Base-by-base conservation (phyloP, 1,140 invertebrate species). In the Philopotamus ludificatus region DNA sequence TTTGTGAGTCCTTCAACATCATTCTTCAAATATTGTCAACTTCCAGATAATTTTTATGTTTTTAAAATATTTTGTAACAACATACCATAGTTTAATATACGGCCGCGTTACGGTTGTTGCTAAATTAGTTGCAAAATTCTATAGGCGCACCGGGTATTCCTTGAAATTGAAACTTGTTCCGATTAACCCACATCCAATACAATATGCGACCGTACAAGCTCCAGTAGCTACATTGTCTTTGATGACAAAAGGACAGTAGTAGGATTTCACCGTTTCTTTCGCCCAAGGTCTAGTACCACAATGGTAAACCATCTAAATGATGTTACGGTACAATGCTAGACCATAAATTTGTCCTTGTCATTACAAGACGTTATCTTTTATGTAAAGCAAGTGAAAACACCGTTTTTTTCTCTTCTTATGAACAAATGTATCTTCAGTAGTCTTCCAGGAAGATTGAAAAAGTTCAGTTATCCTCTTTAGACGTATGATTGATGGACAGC, bases 321-420 rank as follows among this genome's bases (percentile, higher is more conserved):
- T 18, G 26, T 55, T 26, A 26, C 50, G 50, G 21, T 21, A 53
- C 1, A 34, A 12, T 55, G 15, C 15, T 20, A 18, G 3, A 21
- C 3, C 16, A 49, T 18, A 49, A 18, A 49, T 18, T 21, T 18
- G 47, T 20, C 3, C 2, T 9, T 49, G 47, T 49, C 47, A 10
- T 12, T 34, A 34, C 4, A 34, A 12, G 28, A 34, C 28, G 28
- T 49, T 49, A 49, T 49, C 47, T 49, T 26, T 25, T 22, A 51
- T 51, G 49, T 7, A 51, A 8, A 22, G 20, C 44, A 49, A 49
- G 59, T 42, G 59, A 62, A 62, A 62, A 62, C 59, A 62, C 42
- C 42, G 41, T 23, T 39, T 62, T 61, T 47, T n/a, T 22, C 51
- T 53, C 44, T 63, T 25, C 23, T 2, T 21, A 39, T 26, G 4